phyloP scores from a whole-genome alignment of 2,888 invertebrate species.

The Chloroclysta siterata region DNA sequence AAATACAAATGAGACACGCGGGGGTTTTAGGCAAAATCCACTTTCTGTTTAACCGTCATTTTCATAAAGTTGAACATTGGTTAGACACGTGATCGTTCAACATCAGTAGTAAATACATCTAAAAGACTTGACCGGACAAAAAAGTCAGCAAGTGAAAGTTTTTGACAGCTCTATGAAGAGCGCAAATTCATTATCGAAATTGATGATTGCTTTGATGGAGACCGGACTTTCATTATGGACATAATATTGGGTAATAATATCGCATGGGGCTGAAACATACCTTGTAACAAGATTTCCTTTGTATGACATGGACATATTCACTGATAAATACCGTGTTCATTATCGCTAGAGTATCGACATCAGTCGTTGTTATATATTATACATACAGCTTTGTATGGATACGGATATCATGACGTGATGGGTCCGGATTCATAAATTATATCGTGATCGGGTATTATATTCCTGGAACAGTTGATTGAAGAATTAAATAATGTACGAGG shows the following conservation, averaged over 20 bases:
- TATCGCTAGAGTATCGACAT: background rate
- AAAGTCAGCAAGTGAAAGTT: background rate
- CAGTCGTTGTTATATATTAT: too few species aligned
- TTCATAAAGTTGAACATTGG: too few species aligned
- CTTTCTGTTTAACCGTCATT: too few species aligned
- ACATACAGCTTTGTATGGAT: too few species aligned
- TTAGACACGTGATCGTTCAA: too few species aligned
- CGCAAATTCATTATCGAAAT: conserved; percentile 71
- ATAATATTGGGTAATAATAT: conserved; percentile 37
- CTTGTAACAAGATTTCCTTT: conserved; percentile 18
- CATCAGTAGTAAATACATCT: too few species aligned
- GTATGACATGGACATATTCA: background rate
- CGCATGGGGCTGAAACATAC: conserved; percentile 7
- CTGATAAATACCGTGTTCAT: background rate
- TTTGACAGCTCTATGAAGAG: conserved; percentile 27
- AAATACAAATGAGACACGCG: too few species aligned
- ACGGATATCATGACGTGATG: background rate
- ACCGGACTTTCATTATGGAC: conserved; percentile 44
- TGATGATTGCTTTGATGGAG: conserved; percentile 61
- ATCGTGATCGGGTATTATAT: background rate
- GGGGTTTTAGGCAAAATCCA: too few species aligned
- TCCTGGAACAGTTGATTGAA: background rate
- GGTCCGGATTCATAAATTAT: background rate
- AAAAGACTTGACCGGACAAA: conserved; percentile 1
- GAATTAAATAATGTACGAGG: background rate